These are phyloP conservation scores for Pollenia angustigena DNA, from an alignment of 2,888 invertebrate genomes.

Conservation along the genomic window DNA sequence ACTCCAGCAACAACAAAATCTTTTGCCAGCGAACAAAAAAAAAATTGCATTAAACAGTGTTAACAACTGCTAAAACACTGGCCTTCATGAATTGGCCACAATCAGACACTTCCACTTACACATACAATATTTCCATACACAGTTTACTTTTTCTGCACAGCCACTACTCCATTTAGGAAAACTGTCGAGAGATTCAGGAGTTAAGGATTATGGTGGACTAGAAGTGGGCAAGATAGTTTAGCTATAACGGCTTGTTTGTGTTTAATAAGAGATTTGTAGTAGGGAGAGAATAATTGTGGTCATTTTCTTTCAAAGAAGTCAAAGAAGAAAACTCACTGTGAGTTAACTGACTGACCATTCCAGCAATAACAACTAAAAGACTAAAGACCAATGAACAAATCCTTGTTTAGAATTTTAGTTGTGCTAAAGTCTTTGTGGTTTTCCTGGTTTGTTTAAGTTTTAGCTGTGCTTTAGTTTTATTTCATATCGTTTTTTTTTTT, in stretches of 20 bases:
- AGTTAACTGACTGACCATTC: not conserved
- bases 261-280: not conserved
- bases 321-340: not conserved
- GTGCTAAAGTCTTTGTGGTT: conserved; percentile 53
- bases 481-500: not conserved
- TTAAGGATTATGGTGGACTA: conserved; percentile 5
- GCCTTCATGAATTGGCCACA: conserved; percentile 54
- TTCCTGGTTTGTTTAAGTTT: conserved; percentile 49
- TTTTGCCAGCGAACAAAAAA: conserved; percentile 6
- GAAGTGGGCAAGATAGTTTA: conserved; percentile 19
- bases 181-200: conserved; percentile 33
- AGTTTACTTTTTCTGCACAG: not conserved
- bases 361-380: conserved; percentile 25
- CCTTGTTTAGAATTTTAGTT: conserved; percentile 58
- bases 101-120: not conserved
- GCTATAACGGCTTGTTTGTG: conserved; percentile 21
- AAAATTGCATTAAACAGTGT: conserved; percentile 58
- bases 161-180: conserved; percentile 13
- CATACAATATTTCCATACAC: not conserved
- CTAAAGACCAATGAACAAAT: conserved; percentile 46
- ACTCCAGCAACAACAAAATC: not conserved
- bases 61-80: conserved; percentile 66
- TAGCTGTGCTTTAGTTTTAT: conserved; percentile 5
- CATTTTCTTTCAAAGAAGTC: conserved; percentile 27
- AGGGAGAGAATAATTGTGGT: conserved; percentile 32